Evolutionary conservation across 1,140 invertebrate genomes (phyloP), one percentile per base, ranked within the genome.

Genomic region (Diploscapter pachys): DNA sequence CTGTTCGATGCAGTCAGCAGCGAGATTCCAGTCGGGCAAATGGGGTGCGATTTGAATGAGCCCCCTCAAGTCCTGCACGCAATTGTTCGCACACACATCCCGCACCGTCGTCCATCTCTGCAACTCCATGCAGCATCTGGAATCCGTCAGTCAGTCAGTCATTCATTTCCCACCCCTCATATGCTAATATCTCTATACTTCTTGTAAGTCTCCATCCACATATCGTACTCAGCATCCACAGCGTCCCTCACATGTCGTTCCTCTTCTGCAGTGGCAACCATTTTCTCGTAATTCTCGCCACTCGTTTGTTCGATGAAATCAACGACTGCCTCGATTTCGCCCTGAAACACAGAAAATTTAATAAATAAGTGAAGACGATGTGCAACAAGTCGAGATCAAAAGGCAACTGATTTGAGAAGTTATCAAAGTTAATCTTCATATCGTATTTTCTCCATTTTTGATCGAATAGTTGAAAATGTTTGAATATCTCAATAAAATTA

Each of bases 11-110:
- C 73, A 74, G 2, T 74, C 73, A 55, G 62, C 64, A 9, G 70
- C 73, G n/a, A 74, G 51, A 4, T 52, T 48, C 73, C 73, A 74
- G 49, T 74, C 73, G 3, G 73, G 73, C 11, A 69, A 31, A 56
- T 74, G 73, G 0, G 64, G 51, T 50, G 73, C 73, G 8, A 67
- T 59, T 4, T 13, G 68, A n/a, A 74, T 68, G 0, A 74, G 56
- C 3, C 63, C 52, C 11, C 49, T 49, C 53, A 57, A 56, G 11
- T 61, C 3, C 48, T 74, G 61, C 63, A 74, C 56, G 8, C 53
- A 51, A 53, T 55, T 69, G 57, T 51, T 53, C n/a, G 68, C 70
- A 31, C 50, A 64, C 4, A 66, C 53, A 11, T 74, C 73, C 3
- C 63, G 50, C 4, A 74, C 56, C 5, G 31, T 74, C 49, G 68